These are phyloP conservation scores for Pao palembangensis DNA, from an alignment of 2,113 vertebrate genomes.

Conservation along the genomic window DNA sequence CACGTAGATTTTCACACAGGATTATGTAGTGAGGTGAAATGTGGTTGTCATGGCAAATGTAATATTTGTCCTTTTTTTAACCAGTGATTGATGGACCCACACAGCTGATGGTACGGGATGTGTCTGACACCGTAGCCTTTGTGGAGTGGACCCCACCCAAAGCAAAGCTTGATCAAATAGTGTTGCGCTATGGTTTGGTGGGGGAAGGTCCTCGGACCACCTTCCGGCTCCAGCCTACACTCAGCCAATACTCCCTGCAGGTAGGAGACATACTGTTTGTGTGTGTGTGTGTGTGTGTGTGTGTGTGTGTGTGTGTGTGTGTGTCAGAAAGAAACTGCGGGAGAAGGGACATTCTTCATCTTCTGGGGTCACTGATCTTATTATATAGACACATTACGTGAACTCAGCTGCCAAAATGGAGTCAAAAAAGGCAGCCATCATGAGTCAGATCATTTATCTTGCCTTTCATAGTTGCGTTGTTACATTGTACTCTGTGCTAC, in stretches of 20 bases:
- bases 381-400: conserved; percentile 5
- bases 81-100: conserved; percentile 91
- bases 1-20: no score
- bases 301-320: neutral
- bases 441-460: conserved; percentile 17
- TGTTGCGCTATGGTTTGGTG: conserved; percentile 85
- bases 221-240: conserved; percentile 90
- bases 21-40: no score
- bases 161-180: conserved; percentile 89
- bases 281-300: neutral
- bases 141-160: conserved; percentile 91
- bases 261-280: conserved; percentile 49
- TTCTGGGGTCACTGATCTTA: conserved; percentile 10
- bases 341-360: conserved; percentile 3
- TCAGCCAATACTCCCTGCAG: conserved; percentile 97
- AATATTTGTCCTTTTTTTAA: conserved; percentile 12
- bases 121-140: conserved; percentile 93
- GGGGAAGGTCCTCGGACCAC: conserved; percentile 85
- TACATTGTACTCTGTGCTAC: conserved; percentile 7
- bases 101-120: conserved; percentile 87
- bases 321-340: no score
- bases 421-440: neutral
- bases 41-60: neutral
- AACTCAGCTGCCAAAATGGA: conserved; percentile 9
- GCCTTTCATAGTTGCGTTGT: neutral